phyloP scores from a whole-genome alignment of 1,140 invertebrate genomes.

The Zaprionus africanus region DNA sequence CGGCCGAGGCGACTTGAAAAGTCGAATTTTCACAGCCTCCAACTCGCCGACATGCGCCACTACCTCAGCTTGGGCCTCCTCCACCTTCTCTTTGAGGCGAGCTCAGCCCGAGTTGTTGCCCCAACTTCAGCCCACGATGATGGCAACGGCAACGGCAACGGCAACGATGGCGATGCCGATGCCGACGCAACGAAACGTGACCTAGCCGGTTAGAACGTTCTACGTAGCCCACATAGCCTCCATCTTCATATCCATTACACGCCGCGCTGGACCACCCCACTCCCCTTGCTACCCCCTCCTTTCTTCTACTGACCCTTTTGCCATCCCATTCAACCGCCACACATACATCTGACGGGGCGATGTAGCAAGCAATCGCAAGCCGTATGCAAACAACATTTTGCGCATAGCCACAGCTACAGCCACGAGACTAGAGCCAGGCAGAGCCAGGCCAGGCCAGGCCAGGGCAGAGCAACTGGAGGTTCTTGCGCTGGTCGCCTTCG shows the following conservation, averaged over 20 bases:
- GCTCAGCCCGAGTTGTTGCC: conserved; percentile 29
- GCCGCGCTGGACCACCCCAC: conserved; percentile 57
- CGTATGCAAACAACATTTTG: conserved; percentile 84
- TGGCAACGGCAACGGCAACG: conserved; percentile 14
- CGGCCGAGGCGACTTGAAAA: conserved; percentile 75
- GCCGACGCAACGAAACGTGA: conserved; percentile 78
- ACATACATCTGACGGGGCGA: conserved; percentile 54
- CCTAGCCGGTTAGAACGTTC: conserved; percentile 71
- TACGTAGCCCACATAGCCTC: conserved; percentile 72
- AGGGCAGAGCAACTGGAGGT: conserved; percentile 54
- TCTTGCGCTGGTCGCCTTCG: conserved; percentile 72
- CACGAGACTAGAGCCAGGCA: not conserved
- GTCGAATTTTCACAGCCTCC: conserved; percentile 78
- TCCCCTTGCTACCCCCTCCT: conserved; percentile 7
- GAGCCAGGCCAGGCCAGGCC: not conserved
- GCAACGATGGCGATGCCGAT: conserved; percentile 37
- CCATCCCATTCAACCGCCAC: conserved; percentile 16
- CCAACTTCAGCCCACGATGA: conserved; percentile 46
- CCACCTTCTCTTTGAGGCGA: not conserved
- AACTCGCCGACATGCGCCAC: conserved; percentile 64
- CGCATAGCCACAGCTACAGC: conserved; percentile 40
- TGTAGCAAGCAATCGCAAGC: conserved; percentile 83
- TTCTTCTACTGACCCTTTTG: not conserved
- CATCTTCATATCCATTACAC: conserved; percentile 63
- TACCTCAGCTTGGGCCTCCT: conserved; percentile 53